Evolutionary conservation across 2,888 invertebrate genomes (phyloP).

Genomic region (Lingula anatina): DNA sequence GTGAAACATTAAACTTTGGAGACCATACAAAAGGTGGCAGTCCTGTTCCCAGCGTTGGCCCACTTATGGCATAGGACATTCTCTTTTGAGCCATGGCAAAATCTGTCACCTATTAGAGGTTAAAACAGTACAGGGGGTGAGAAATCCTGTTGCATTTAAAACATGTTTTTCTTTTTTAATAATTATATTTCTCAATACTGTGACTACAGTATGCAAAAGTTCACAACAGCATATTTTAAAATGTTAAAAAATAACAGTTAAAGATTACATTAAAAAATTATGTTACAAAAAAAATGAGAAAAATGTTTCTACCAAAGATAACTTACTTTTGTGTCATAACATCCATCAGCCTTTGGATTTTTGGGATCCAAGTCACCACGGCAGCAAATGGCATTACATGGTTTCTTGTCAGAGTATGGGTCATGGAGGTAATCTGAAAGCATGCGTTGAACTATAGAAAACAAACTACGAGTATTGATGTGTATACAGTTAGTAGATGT

Average conservation of each 20-base stretch:
- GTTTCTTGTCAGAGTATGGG: constrained; percentile 37
- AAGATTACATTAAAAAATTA: too few relatives aligned
- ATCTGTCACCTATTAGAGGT: constrained; percentile 29
- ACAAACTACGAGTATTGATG: too few relatives aligned
- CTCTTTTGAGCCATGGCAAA: constrained; percentile 30
- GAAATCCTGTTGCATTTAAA: too few relatives aligned
- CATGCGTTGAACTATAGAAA: too few relatives aligned
- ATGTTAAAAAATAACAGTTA: too few relatives aligned
- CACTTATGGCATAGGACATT: constrained; percentile 37
- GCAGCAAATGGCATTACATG: constrained; percentile 44
- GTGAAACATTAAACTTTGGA: constrained; percentile 24
- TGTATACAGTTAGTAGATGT: too few relatives aligned
- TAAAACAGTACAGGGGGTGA: too few relatives aligned
- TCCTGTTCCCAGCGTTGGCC: constrained; percentile 34
- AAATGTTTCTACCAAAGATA: not conserved
- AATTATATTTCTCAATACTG: too few relatives aligned
- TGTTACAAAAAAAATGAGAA: too few relatives aligned
- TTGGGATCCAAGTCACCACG: constrained; percentile 35
- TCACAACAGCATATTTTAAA: too few relatives aligned
- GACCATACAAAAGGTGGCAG: constrained; percentile 39
- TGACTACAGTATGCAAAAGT: too few relatives aligned
- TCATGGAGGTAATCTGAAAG: constrained; percentile 41
- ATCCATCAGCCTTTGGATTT: constrained; percentile 29
- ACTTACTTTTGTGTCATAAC: constrained; percentile 48
- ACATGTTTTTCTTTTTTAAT: too few relatives aligned